A percentile compares a stretch with the other conserved stretches of the same genome.
Evolutionary conservation across 1,140 invertebrate genomes (phyloP).

Genomic region (Drosophila bifasciata): DNA sequence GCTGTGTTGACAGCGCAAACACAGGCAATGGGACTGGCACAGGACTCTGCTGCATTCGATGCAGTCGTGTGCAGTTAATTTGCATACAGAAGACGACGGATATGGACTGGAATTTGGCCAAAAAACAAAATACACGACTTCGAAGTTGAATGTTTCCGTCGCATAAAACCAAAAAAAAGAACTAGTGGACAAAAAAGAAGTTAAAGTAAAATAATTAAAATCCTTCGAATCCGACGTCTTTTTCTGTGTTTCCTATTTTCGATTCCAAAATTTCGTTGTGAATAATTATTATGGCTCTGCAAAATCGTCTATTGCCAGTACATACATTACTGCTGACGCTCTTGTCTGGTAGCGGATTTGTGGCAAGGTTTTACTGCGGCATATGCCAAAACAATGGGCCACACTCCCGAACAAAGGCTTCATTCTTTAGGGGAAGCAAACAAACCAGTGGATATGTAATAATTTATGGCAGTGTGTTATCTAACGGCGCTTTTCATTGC

Average conservation of each 20-base stretch:
- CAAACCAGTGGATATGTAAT: conserved; percentile 40
- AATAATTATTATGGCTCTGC: too few species aligned
- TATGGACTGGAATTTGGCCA: conserved; percentile 34
- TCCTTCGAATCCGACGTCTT: too few species aligned
- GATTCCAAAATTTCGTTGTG: too few species aligned
- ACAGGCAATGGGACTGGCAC: neutral
- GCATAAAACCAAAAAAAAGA: neutral
- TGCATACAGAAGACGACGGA: conserved; percentile 42
- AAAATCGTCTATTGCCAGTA: too few species aligned
- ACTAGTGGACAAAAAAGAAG: neutral
- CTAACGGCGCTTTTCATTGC: conserved; percentile 61
- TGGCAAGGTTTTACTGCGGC: conserved; percentile 18
- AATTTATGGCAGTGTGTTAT: conserved; percentile 75
- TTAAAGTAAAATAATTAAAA: too few species aligned
- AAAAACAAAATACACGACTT: conserved; percentile 3
- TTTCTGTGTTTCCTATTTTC: too few species aligned
- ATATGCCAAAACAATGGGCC: conserved; percentile 31
- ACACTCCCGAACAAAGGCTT: conserved; percentile 37
- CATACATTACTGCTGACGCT: too few species aligned
- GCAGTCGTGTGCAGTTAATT: conserved; percentile 59
- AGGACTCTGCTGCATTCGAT: conserved; percentile 28
- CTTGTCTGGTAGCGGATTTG: too few species aligned
- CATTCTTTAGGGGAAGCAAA: conserved; percentile 14
- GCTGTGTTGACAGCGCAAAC: conserved; percentile 32
- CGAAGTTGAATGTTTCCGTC: neutral